phyloP scores from a whole-genome alignment of 2,797 vertebrate species.

The Diplodus puntazzo region DNA sequence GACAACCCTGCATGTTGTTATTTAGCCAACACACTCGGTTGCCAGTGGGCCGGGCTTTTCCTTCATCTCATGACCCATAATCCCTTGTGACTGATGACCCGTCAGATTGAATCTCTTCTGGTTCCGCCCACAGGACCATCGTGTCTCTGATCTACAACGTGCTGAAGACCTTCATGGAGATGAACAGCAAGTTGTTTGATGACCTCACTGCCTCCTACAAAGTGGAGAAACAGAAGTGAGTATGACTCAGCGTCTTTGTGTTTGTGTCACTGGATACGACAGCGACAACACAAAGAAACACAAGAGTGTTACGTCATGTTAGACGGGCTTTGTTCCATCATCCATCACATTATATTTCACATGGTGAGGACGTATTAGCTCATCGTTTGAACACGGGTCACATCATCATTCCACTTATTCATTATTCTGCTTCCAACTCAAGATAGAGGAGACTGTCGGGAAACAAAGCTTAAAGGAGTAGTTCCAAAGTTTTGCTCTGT shows the following conservation, averaged over 20 bases:
- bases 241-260: conserved; percentile 65
- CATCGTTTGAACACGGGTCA: conserved; percentile 37
- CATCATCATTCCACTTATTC: conserved; percentile 35
- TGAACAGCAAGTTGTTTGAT: conserved; percentile 95
- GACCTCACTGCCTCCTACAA: conserved; percentile 96
- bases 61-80: conserved; percentile 23
- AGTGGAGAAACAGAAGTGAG: conserved; percentile 96
- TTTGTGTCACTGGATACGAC: conserved; percentile 61
- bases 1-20: neutral
- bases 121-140: conserved; percentile 85
- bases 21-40: neutral
- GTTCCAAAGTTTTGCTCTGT: neutral
- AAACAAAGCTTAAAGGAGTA: conserved; percentile 6
- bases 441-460: conserved; percentile 10
- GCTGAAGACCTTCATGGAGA: conserved; percentile 96
- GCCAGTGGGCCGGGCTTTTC: neutral
- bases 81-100: neutral
- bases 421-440: neutral
- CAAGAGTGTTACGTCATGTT: conserved; percentile 51
- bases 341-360: conserved; percentile 49
- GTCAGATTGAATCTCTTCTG: conserved; percentile 7
- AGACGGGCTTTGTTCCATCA: conserved; percentile 56
- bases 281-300: conserved; percentile 61
- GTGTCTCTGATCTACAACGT: conserved; percentile 96
- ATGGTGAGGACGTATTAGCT: conserved; percentile 50